phyloP scores from a whole-genome alignment of 2,797 vertebrate species.

The Poecilia gillii region DNA sequence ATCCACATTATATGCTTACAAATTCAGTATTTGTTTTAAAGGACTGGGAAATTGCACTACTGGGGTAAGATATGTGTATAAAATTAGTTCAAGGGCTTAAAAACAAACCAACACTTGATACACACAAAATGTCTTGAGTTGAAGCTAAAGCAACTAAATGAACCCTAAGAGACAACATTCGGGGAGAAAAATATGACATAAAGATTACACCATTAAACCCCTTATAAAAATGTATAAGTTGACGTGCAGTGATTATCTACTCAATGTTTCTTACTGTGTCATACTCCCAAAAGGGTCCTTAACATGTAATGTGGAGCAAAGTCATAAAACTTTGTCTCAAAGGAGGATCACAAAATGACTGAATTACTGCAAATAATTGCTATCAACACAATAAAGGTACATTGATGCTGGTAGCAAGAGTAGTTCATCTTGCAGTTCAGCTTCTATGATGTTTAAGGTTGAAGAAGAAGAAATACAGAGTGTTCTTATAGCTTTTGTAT shows the following conservation, averaged over 20 bases:
- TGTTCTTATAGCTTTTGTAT: neutral
- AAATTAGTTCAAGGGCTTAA: neutral
- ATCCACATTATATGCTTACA: neutral
- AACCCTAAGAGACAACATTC: neutral
- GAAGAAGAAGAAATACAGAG: neutral
- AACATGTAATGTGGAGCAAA: neutral
- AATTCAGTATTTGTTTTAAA: neutral
- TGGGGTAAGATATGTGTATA: neutral
- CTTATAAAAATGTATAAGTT: neutral
- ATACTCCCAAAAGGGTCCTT: neutral
- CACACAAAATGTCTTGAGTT: neutral
- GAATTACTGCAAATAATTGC: neutral
- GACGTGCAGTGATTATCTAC: neutral
- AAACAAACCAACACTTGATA: slow-evolving; percentile 3
- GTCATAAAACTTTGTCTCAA: neutral
- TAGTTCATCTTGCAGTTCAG: neutral
- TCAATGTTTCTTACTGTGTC: neutral
- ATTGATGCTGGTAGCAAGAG: neutral
- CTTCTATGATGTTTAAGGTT: neutral
- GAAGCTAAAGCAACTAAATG: neutral
- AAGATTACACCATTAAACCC: neutral
- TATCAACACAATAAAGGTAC: neutral
- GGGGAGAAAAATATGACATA: neutral
- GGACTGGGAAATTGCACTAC: neutral
- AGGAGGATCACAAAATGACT: neutral